Conservation (phyloP, 2,113 vertebrate genomes). For the Eptesicus fuscus region DNA sequence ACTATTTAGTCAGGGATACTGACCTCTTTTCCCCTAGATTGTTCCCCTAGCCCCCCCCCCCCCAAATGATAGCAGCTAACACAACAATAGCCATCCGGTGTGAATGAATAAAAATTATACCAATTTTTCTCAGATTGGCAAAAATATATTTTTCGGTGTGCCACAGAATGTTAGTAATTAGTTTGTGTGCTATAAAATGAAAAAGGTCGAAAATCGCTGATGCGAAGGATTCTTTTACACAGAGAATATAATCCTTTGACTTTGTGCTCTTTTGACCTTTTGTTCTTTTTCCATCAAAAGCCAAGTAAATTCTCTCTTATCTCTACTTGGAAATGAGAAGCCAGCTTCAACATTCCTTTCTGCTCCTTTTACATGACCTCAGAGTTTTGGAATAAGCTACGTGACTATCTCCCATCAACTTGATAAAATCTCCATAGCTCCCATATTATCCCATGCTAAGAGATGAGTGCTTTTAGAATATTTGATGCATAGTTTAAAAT, state of each 20-base stretch:
- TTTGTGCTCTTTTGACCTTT: neutral
- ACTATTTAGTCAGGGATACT: neutral
- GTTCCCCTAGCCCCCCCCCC: too few relatives aligned
- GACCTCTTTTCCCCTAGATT: neutral
- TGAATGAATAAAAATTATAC: neutral
- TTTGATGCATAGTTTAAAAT: constrained; percentile 24
- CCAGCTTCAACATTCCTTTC: neutral
- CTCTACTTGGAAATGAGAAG: constrained; percentile 17
- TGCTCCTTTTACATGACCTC: neutral
- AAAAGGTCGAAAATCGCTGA: neutral
- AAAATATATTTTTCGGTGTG: neutral
- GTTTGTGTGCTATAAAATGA: neutral
- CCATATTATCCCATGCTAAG: neutral
- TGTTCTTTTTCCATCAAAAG: neutral
- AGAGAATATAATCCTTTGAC: neutral
- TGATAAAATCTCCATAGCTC: constrained; percentile 8
- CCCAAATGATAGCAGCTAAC: neutral
- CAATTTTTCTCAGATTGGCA: neutral
- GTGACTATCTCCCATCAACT: neutral
- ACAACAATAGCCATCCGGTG: neutral
- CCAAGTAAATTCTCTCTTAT: neutral
- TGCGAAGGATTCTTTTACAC: neutral
- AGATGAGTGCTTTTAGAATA: constrained; percentile 19
- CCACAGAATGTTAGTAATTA: neutral
- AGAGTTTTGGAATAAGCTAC: neutral